These are phyloP conservation scores for Salpingus planirostris DNA, from an alignment of 2,888 invertebrate genomes.

Conservation along the genomic window DNA sequence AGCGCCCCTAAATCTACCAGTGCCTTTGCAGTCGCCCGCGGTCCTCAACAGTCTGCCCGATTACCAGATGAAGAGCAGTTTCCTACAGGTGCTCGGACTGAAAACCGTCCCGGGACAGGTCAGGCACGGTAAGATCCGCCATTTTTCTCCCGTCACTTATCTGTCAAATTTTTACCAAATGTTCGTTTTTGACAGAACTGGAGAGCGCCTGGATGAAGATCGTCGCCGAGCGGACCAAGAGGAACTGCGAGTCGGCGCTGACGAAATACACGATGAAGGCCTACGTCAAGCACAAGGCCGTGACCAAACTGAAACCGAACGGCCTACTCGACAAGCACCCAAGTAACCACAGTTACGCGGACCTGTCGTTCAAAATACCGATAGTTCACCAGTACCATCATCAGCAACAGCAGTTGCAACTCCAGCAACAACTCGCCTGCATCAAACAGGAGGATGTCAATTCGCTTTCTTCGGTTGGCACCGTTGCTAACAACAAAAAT, in stretches of 20 bases:
- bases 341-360: slow-evolving; percentile 18
- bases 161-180: not conserved
- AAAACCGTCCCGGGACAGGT: slow-evolving; percentile 46
- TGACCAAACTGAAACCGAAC: slow-evolving; percentile 36
- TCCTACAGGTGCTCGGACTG: slow-evolving; percentile 51
- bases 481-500: slow-evolving; percentile 13
- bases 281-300: slow-evolving; percentile 30
- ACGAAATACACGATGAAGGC: slow-evolving; percentile 42
- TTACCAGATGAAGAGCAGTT: slow-evolving; percentile 50
- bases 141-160: not conserved
- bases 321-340: slow-evolving; percentile 34
- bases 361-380: slow-evolving; percentile 21
- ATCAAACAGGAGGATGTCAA: too few relatives aligned
- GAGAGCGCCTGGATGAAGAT: slow-evolving; percentile 58
- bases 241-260: slow-evolving; percentile 44
- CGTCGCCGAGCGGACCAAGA: slow-evolving; percentile 52
- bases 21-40: slow-evolving; percentile 45
- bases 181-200: slow-evolving; percentile 39
- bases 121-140: slow-evolving; percentile 55
- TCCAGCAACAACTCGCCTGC: not conserved
- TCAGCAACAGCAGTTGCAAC: not conserved
- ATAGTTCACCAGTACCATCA: slow-evolving; percentile 20
- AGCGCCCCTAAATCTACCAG: slow-evolving; percentile 41
- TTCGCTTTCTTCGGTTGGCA: too few relatives aligned
- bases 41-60: slow-evolving; percentile 42